Evolutionary conservation across 2,797 vertebrate species (phyloP), one percentile per base, ranked within the genome.

Genomic region (Microcaecilia unicolor): DNA sequence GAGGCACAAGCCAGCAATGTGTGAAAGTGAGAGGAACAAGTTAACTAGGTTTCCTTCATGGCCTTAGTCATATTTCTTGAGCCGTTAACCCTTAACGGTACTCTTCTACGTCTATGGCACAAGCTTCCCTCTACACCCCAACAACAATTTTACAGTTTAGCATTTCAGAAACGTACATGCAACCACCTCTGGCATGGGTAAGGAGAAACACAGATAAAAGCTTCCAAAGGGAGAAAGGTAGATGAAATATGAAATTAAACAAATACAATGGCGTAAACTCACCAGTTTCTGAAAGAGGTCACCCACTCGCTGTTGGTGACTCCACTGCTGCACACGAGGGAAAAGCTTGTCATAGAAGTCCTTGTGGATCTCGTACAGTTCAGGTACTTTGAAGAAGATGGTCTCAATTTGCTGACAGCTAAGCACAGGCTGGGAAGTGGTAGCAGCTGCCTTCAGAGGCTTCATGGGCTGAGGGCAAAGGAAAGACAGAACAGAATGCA

Each of bases 381-480:
- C 95, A 62, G 95, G 94, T 81, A 99, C 94, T 83, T 97, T 97
- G 80, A 97, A 99, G 81, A 99, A 99, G 76, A 99, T 98, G 59
- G 92, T 97, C 72, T 99, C 94, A 3, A 99, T 94, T 81, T 99
- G 95, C 58, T 90, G 87, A 42, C 87, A 71, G 1, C 83, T 89
- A 66, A 97, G 85, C 49, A 97, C 92, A 0, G 95, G 95, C 76
- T 98, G 94, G 2, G 95, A 99, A 3, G 95, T 99, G 21, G 94
- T 98, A 44, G 95, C 92, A 1, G 95, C 94, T 0, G 94, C 94
- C 69, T 93, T 97, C 58, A 98, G 61, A 15, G 95, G 94, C 65
- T 99, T 99, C 93, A 99, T 96, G 27, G 95, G 95, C 95, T 99
- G 61, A 11, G 11, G 23, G 14, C 18, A 3, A 4, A 22, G 12